Evolutionary conservation across 2,888 invertebrate genomes (phyloP), one percentile per base, ranked within the genome.

Genomic region (Pterobdella sp.): DNA sequence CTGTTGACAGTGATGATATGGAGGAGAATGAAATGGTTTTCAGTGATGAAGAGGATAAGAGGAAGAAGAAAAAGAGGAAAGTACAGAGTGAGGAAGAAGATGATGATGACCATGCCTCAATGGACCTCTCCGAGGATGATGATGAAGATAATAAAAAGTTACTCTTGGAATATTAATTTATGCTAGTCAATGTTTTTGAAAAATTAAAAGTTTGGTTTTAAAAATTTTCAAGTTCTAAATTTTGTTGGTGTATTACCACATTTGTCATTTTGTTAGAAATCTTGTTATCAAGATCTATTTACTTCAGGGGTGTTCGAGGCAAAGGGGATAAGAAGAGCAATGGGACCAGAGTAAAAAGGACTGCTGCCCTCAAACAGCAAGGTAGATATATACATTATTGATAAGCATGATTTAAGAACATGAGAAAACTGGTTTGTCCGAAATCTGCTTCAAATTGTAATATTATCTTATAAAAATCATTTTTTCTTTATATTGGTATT

Each of bases 291-390:
- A 7, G 10, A 42, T 22, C 49, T 14, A 7, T 42, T 42, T 14
- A 7, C n/a, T 26, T 22, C 60, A 56, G 60, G n/a, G n/a, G 10
- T 3, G 60, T 7, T 4, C 60, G 60, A 56, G 60, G 60, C 14
- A 42, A 29, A 22, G 63, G n/a, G 31, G 64, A 60, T 7, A 60
- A 68, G 36, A 36, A 73, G 35, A 22, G 29, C n/a, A 69, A 69
- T 56, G 73, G 60, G 18, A 52, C 37, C 4, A 31, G 73, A 32
- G 56, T 52, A n/a, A 73, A 73, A 42, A 34, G 73, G 22, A 68
- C 73, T 18, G 73, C 73, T 29, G 73, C 73, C 18, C 73, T 73
- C 52, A 73, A 69, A 26, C 73, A 73, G 52, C 66, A 73, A 73
- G 73, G 73, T 73, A 7, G 14, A 26, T 29, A n/a, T n/a, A n/a